Evolutionary conservation across 2,113 vertebrate species (phyloP).

Genomic region (Atherinomorus stipes): DNA sequence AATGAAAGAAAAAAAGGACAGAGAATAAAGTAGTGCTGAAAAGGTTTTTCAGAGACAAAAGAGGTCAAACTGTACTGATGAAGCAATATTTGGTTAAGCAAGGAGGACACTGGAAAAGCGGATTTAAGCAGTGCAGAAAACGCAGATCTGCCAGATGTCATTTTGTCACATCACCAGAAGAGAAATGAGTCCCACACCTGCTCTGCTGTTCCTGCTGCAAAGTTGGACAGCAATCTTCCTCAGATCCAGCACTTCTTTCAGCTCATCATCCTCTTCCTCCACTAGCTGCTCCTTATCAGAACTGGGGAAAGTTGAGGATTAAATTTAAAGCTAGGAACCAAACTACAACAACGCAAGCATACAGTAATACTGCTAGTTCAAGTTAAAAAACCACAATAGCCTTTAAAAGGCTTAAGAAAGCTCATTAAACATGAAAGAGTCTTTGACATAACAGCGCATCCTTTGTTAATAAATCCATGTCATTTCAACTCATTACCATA

Average conservation of each 20-base stretch:
- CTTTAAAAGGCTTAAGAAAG: neutral
- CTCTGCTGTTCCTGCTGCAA: conserved; percentile 96
- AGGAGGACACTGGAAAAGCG: neutral
- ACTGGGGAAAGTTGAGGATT: conserved; percentile 66
- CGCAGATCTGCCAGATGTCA: neutral
- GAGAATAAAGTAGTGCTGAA: conserved; percentile 13
- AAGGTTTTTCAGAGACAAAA: conserved; percentile 29
- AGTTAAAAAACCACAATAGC: no score
- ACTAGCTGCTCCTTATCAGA: conserved; percentile 89
- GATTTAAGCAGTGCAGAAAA: conserved; percentile 9
- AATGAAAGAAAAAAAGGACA: conserved; percentile 51
- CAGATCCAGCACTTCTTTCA: conserved; percentile 95
- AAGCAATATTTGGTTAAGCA: neutral
- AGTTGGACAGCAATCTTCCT: conserved; percentile 96
- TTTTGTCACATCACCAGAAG: neutral
- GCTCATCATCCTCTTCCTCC: conserved; percentile 90
- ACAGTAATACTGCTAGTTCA: no score
- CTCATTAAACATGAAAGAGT: neutral
- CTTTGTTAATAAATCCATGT: neutral
- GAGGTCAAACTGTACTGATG: conserved; percentile 38
- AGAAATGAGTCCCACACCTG: conserved; percentile 80
- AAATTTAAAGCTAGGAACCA: neutral
- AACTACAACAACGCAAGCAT: no score
- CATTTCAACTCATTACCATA: neutral
- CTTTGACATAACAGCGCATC: neutral